Conservation (phyloP, 2,888 invertebrate genomes). For the Eustalomyia histrio region DNA sequence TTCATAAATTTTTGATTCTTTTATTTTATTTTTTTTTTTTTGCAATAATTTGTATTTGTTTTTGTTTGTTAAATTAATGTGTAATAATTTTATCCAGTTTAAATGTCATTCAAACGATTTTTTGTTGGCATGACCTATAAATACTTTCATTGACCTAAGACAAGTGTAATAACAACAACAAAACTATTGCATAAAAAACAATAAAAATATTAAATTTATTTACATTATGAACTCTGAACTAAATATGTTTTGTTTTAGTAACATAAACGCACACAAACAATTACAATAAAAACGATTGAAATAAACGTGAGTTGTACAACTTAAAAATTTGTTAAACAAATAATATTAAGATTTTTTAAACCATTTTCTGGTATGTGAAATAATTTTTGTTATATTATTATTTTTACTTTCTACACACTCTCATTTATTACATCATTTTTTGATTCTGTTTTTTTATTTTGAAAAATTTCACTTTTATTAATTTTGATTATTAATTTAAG, state of each 20-base stretch:
- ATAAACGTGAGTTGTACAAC: background rate
- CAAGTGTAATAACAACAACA: background rate
- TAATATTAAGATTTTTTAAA: too few relatives aligned
- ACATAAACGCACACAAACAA: background rate
- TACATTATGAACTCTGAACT: slow-evolving; percentile 19
- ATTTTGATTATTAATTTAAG: background rate
- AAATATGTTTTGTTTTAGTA: background rate
- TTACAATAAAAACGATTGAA: background rate
- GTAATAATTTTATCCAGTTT: background rate
- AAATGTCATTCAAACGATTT: slow-evolving; percentile 17
- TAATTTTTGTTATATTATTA: too few relatives aligned
- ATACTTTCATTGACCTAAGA: slow-evolving; percentile 22
- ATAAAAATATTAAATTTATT: background rate
- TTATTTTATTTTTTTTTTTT: too few relatives aligned
- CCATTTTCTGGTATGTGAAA: too few relatives aligned
- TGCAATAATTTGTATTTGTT: background rate
- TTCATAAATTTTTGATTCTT: slow-evolving; percentile 15
- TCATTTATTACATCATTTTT: slow-evolving; percentile 27
- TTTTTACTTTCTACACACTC: background rate
- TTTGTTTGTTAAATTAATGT: background rate
- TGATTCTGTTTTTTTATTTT: slow-evolving; percentile 4
- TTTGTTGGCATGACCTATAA: slow-evolving; percentile 8
- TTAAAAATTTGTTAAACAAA: too few relatives aligned
- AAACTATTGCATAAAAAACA: background rate
- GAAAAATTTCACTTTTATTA: background rate